Base-by-base conservation (phyloP, 2,113 vertebrate species). In the Callipepla squamata region DNA sequence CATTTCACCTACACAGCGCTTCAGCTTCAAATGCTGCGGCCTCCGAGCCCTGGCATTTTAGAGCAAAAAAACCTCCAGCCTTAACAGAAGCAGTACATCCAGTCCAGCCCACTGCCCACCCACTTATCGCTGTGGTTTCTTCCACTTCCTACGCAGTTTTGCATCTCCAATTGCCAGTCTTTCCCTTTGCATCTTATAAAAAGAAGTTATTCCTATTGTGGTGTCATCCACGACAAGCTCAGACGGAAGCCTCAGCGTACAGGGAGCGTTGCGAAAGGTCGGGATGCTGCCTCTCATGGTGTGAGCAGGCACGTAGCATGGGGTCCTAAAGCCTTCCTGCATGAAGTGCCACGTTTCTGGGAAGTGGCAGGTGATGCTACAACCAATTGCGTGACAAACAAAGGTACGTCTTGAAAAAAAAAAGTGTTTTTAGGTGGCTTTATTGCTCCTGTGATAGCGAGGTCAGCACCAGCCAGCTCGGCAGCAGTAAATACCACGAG, bases 1-100 rank as follows among this genome's bases (percentile, higher is more conserved):
- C 1, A 0, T 55, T 91, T 92, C 40, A 81, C 58, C 70, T 63
- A 72, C 65, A 53, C 26, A 36, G 16, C 4, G 4, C 58, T 87
- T 85, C 78, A 69, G n/a, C 75, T 87, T 92, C 74, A 55, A 80
- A 36, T 5, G 17, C 78, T 59, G 69, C 74, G 85, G 89, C 50
- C 59, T 69, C 63, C 81, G 80, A 73, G 17, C 42, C 50, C 34
- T 30, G 32, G 72, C 16, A 13, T 69, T 66, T 81, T 69, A 76
- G 47, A 77, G 68, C 15, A 13, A 51, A 72, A 72, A 28, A 53
- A 58, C 22, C 32, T 94, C 17, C 45, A 20, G 40, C 42, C 63
- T 36, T 53, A 18, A 73, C 32, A 90, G 67, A 61, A 73, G 38
- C 69, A 86, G 63, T 28, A 7, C n/a, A 90, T 12, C 58, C 40